Percentiles rank a stretch among this genome's conserved stretches.
phyloP scores from a whole-genome alignment of 1,140 invertebrate genomes.

The Cydia pomonella region DNA sequence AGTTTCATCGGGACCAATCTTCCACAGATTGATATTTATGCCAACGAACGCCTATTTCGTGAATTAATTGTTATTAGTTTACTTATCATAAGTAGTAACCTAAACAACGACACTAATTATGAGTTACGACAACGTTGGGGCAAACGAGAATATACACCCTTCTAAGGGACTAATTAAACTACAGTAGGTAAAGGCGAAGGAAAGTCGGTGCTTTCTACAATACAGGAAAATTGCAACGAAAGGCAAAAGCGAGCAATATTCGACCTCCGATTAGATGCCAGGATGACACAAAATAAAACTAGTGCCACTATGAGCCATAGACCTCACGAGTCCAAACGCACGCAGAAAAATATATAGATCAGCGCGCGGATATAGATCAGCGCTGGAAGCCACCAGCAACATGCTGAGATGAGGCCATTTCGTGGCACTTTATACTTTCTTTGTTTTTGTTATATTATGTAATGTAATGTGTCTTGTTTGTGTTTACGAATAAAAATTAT shows the following conservation, averaged over 20 bases:
- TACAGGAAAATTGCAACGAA: neutral
- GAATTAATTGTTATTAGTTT: slow-evolving; percentile 31
- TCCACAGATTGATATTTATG: slow-evolving; percentile 25
- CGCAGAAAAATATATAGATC: too few relatives aligned
- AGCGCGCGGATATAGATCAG: too few relatives aligned
- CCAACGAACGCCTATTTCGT: neutral
- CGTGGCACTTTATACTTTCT: too few relatives aligned
- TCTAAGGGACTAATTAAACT: slow-evolving; percentile 9
- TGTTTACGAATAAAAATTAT: too few relatives aligned
- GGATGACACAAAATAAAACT: too few relatives aligned
- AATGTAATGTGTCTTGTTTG: too few relatives aligned
- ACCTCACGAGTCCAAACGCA: too few relatives aligned
- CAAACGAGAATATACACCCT: slow-evolving; percentile 30
- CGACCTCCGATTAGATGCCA: too few relatives aligned
- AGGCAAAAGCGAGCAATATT: neutral
- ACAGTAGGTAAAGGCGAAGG: neutral
- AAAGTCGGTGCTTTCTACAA: neutral
- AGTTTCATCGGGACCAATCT: slow-evolving; percentile 1
- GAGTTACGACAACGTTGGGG: slow-evolving; percentile 5
- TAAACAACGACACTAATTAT: slow-evolving; percentile 28
- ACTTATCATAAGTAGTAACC: slow-evolving; percentile 25
- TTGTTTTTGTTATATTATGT: too few relatives aligned
- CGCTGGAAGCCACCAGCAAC: too few relatives aligned
- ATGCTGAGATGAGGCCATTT: too few relatives aligned
- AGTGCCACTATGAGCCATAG: too few relatives aligned